phyloP scores from a whole-genome alignment of 2,888 invertebrate species.

The Leptinotarsa tumamoca region DNA sequence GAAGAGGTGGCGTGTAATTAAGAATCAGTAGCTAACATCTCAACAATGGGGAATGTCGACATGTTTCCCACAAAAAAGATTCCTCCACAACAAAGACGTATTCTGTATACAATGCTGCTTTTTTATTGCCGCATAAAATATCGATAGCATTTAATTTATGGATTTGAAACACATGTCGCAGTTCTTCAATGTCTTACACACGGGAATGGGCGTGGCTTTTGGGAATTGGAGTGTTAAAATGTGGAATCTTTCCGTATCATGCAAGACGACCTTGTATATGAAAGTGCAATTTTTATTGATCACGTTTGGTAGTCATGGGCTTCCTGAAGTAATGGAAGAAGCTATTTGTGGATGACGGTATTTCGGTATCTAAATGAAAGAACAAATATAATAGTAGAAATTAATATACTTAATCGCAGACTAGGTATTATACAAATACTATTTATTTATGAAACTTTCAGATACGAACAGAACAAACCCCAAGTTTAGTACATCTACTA shows the following conservation, averaged over 20 bases:
- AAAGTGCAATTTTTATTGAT: not conserved
- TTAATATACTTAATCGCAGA: too few species aligned
- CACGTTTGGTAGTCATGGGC: not conserved
- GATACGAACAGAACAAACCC: too few species aligned
- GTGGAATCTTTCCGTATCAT: constrained; percentile 10
- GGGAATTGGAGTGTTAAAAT: not conserved
- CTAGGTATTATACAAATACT: too few species aligned
- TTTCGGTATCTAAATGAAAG: too few species aligned
- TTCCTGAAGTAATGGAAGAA: not conserved
- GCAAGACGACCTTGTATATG: constrained; percentile 5
- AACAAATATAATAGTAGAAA: too few species aligned
- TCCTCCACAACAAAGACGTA: constrained; percentile 2
- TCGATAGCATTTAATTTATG: constrained; percentile 22
- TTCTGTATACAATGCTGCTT: constrained; percentile 23
- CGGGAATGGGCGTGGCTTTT: constrained; percentile 16
- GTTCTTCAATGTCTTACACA: not conserved
- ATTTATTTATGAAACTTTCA: too few species aligned
- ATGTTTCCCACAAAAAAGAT: constrained; percentile 17
- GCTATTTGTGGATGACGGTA: too few species aligned
- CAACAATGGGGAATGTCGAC: constrained; percentile 11
- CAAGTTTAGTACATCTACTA: too few species aligned
- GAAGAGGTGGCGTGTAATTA: constrained; percentile 2
- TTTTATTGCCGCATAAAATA: constrained; percentile 21
- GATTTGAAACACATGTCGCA: constrained; percentile 21
- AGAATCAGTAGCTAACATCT: constrained; percentile 8